Conservation (phyloP, 2,888 invertebrate genomes). For the Danaus chrysippus region DNA sequence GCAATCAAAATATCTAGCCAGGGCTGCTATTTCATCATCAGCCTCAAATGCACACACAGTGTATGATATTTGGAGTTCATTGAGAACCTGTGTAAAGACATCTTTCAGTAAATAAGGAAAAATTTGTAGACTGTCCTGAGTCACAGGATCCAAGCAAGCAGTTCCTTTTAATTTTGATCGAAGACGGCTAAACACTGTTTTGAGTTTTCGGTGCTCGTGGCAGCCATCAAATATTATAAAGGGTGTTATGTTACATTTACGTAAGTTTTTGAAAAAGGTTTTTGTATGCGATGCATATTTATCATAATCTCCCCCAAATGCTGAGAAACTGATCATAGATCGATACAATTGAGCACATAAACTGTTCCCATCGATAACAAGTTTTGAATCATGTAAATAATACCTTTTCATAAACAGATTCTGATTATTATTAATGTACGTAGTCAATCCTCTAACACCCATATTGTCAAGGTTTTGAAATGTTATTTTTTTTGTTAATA, state of each 20-base stretch:
- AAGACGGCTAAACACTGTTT: conserved; percentile 80
- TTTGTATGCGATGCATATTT: conserved; percentile 82
- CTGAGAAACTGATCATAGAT: conserved; percentile 80
- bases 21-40: conserved; percentile 90
- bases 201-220: conserved; percentile 84
- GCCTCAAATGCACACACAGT: conserved; percentile 92
- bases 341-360: conserved; percentile 85
- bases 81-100: conserved; percentile 85
- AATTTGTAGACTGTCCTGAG: conserved; percentile 76
- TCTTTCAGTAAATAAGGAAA: conserved; percentile 87
- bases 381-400: conserved; percentile 81
- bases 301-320: conserved; percentile 93
- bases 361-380: conserved; percentile 91
- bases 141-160: conserved; percentile 75
- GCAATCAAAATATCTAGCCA: conserved; percentile 87
- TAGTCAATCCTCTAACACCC: conserved; percentile 93
- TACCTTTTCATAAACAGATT: conserved; percentile 81
- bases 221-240: conserved; percentile 91
- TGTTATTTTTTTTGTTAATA: no score
- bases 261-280: conserved; percentile 84
- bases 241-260: conserved; percentile 84
- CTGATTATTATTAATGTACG: conserved; percentile 84
- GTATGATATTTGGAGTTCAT: conserved; percentile 81
- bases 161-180: conserved; percentile 80
- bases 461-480: conserved; percentile 48